Evolutionary conservation across 2,888 invertebrate genomes (phyloP).

Genomic region (Criorhina ranunculi): DNA sequence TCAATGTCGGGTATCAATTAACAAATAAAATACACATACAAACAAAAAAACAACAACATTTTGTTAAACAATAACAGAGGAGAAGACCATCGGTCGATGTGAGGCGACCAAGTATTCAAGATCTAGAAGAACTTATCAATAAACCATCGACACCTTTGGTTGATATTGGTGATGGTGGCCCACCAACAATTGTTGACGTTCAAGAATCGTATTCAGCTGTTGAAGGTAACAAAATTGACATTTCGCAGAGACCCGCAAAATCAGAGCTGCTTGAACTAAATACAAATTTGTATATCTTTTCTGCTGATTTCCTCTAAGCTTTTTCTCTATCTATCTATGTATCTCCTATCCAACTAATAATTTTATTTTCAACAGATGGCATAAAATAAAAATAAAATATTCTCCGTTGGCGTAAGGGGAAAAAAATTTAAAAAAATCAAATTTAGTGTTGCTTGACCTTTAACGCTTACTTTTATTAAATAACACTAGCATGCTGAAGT

Average conservation of each 20-base stretch:
- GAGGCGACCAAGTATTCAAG: constrained; percentile 94
- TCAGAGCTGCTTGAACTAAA: constrained; percentile 10
- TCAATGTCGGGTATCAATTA: constrained; percentile 14
- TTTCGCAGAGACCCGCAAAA: constrained; percentile 11
- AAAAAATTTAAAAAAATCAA: background rate
- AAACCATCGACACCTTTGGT: constrained; percentile 95
- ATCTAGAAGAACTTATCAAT: constrained; percentile 95
- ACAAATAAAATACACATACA: constrained; percentile 10
- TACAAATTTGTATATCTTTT: constrained; percentile 22
- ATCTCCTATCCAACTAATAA: constrained; percentile 1
- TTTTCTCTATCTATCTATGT: constrained; percentile 19
- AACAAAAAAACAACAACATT: background rate
- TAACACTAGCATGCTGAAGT: background rate
- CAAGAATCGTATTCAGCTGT: constrained; percentile 98
- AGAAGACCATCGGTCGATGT: constrained; percentile 96
- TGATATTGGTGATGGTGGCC: constrained; percentile 91
- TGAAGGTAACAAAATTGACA: constrained; percentile 89
- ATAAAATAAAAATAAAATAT: background rate
- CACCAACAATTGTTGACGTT: constrained; percentile 95
- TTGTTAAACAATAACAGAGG: constrained; percentile 85
- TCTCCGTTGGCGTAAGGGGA: background rate
- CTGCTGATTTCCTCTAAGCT: constrained; percentile 27
- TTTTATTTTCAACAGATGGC: background rate
- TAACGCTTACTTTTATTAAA: background rate
- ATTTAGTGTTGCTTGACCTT: background rate